Base-by-base conservation (phyloP, 1,140 invertebrate genomes). In the Zaprionus inermis region DNA sequence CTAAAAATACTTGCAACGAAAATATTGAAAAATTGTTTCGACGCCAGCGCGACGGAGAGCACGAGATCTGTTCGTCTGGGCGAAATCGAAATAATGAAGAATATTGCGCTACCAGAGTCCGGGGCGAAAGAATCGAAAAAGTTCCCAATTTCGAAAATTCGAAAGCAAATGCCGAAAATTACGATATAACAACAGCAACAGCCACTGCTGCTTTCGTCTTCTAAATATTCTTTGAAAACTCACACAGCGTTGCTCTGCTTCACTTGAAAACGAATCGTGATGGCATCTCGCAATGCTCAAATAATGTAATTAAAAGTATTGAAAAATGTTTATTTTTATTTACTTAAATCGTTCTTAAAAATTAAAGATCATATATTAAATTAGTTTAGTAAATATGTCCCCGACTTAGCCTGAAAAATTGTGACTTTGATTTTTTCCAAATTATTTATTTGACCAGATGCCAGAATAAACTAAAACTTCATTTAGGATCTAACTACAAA, bases 1-100 rank as follows among this genome's bases (percentile, higher is more conserved):
- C 84, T 89, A 89, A 89, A 89, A 89, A 89, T 89, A 89, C 66
- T 82, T 76, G 74, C 84, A 72, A 78, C 55, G 78, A 89, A 89
- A 84, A 72, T 81, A 86, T 86, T 82, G 38, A 74, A 85, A 84
- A 86, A 73, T 63, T 77, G 30, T 57, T 57, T 51, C 72, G 72
- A 55, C 66, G 71, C 49, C 74, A 71, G 70, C 64, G 36, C 78
- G 38, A 72, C 63, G 58, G 59, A 22, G 12, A 58, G n/a, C 10
- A 72, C 61, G 34, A 60, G 63, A 49, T 49, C 58, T 57, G 73
- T 66, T 54, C 61, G 68, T 67, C 74, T 76, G 44, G 58, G 72
- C 66, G 57, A 63, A 51, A 57, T 59, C 66, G 72, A 74, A 74
- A 74, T 74, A 69, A 74, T 70, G 66, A 74, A 74, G 59, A 74